Conservation (phyloP, 2,797 vertebrate species). For the Meda fulgida region DNA sequence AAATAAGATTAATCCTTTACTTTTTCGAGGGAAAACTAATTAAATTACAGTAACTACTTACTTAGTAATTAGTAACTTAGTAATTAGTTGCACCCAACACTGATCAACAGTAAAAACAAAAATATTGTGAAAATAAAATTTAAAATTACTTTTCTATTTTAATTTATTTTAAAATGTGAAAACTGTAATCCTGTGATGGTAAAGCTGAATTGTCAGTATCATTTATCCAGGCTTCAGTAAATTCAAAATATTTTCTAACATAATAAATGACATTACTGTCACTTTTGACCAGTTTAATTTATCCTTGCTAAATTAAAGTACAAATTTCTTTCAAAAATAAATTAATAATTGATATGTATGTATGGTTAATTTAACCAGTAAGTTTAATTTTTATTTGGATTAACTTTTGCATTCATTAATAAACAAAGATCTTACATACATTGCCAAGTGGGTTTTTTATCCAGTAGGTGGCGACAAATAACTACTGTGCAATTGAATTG, state of each 20-base stretch:
- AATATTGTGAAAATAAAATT: neutral
- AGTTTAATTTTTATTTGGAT: neutral
- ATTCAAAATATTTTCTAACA: too few relatives aligned
- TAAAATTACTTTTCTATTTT: neutral
- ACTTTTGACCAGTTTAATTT: neutral
- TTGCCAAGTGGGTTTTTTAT: neutral
- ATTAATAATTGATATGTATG: too few relatives aligned
- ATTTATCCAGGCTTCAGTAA: neutral
- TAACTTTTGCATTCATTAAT: neutral
- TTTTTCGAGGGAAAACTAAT: too few relatives aligned
- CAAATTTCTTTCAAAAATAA: neutral
- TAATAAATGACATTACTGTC: neutral
- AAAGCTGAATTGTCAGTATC: neutral
- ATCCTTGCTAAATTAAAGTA: neutral
- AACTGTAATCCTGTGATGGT: neutral
- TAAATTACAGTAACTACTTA: too few relatives aligned
- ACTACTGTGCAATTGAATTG: neutral
- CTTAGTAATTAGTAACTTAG: too few relatives aligned
- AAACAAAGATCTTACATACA: neutral
- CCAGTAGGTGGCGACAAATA: constrained; percentile 50
- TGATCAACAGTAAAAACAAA: too few relatives aligned
- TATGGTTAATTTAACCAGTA: neutral
- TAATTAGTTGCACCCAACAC: too few relatives aligned
- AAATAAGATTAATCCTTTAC: too few relatives aligned
- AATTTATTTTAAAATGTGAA: neutral